Evolutionary conservation across 1,140 invertebrate genomes (phyloP), one percentile per base, ranked within the genome.

Genomic region (Rhagoletis pomonella): DNA sequence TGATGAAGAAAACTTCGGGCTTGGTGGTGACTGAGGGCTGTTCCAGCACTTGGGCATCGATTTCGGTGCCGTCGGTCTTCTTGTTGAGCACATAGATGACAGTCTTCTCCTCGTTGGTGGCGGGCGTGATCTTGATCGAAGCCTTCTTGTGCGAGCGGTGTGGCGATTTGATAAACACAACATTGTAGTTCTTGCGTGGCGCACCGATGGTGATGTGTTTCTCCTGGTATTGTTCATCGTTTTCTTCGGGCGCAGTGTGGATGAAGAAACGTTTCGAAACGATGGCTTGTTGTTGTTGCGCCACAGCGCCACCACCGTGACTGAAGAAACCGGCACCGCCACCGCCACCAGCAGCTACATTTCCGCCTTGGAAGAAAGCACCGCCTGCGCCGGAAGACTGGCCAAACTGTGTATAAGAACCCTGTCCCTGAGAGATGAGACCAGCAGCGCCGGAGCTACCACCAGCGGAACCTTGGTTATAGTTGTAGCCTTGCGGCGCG

Each of bases 41-140:
- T 67, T 91, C 90, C 42, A 91, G 42, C 3, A 92, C 91, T 87
- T 91, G 90, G 42, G 92, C 92, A 29, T 93, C 89, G 5, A 93
- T 86, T 59, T 93, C 91, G 87, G 88, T 88, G 47, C 89, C 89
- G 73, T 93, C 92, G 89, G 90, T 88, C 89, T 93, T 97, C 94
- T 97, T 97, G 59, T 96, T 96, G 87, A 97, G 94, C n/a, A 97
- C 97, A 93, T 97, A 97, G 89, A 97, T 97, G 89, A 97, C 95
- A 62, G 97, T 97, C 93, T 97, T 97, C 90, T 97, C 96, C 93
- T 97, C 97, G 88, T 96, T 96, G 87, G 95, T 88, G 69, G 95
- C 95, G 86, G 96, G 96, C 95, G 93, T 85, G 94, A 95, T 87
- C 95, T 95, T 58, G 86, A 91, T 91, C 84, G 90, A 88, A n/a